These are phyloP conservation scores for Scaptomyza cyrtandrae DNA, from an alignment of 2,888 invertebrate genomes.

Conservation along the genomic window DNA sequence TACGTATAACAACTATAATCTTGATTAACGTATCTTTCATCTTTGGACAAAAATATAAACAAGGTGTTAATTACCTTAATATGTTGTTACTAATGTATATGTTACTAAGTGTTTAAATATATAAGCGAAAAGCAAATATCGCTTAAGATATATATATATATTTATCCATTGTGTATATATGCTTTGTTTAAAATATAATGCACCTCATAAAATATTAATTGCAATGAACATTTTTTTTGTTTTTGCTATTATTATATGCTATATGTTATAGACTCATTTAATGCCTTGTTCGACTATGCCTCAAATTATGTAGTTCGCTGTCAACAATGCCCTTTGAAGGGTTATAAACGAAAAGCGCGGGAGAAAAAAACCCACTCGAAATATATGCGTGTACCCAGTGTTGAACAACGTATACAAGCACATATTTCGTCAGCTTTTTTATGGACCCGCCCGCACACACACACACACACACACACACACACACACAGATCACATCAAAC, in stretches of 20 bases:
- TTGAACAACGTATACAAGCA: conserved; percentile 47
- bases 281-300: conserved; percentile 13
- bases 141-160: too few relatives aligned
- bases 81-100: neutral
- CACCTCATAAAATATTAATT: too few relatives aligned
- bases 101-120: neutral
- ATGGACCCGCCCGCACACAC: conserved; percentile 29
- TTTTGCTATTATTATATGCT: too few relatives aligned
- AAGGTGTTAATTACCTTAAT: neutral
- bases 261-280: too few relatives aligned
- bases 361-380: conserved; percentile 21
- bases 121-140: too few relatives aligned
- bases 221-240: too few relatives aligned
- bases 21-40: conserved; percentile 2
- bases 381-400: conserved; percentile 46
- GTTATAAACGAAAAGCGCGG: conserved; percentile 39
- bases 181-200: too few relatives aligned
- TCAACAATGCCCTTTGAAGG: conserved; percentile 27
- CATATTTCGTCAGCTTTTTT: conserved; percentile 64
- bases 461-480: conserved; percentile 29
- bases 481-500: conserved; percentile 48
- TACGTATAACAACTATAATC: conserved; percentile 9
- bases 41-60: neutral
- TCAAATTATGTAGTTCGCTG: neutral
- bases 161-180: too few relatives aligned